phyloP scores from a whole-genome alignment of 2,797 vertebrate species.

The Notamacropus eugenii region DNA sequence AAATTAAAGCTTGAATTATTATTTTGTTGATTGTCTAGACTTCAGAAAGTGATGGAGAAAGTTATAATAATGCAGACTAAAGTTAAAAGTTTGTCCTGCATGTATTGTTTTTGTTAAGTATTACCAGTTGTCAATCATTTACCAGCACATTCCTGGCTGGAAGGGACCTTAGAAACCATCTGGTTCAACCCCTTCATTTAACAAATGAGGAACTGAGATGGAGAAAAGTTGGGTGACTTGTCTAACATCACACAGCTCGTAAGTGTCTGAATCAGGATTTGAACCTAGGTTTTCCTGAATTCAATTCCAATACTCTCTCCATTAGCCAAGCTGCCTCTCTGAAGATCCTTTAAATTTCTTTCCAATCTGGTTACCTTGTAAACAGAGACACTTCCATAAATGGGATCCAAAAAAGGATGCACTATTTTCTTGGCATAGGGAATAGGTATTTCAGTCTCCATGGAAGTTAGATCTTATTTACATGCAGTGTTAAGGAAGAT shows the following conservation, averaged over 20 bases:
- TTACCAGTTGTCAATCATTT: not conserved
- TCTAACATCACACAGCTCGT: no score
- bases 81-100: not conserved
- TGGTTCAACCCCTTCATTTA: no score
- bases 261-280: no score
- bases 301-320: not conserved
- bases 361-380: conserved; percentile 39
- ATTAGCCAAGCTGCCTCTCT: not conserved
- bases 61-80: not conserved
- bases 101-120: not conserved
- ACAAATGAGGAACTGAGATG: no score
- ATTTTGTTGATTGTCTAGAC: not conserved
- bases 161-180: no score
- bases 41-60: not conserved
- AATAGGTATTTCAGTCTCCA: conserved; percentile 5
- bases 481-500: not conserved
- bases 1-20: not conserved
- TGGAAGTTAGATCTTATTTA: conserved; percentile 13
- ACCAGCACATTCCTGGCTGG: not conserved
- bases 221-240: no score
- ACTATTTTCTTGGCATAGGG: conserved; percentile 39
- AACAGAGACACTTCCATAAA: conserved; percentile 18
- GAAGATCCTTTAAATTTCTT: not conserved
- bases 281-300: not conserved
- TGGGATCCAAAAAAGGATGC: not conserved